Conservation (phyloP, 2,113 vertebrate species). For the Ciconia boyciana region DNA sequence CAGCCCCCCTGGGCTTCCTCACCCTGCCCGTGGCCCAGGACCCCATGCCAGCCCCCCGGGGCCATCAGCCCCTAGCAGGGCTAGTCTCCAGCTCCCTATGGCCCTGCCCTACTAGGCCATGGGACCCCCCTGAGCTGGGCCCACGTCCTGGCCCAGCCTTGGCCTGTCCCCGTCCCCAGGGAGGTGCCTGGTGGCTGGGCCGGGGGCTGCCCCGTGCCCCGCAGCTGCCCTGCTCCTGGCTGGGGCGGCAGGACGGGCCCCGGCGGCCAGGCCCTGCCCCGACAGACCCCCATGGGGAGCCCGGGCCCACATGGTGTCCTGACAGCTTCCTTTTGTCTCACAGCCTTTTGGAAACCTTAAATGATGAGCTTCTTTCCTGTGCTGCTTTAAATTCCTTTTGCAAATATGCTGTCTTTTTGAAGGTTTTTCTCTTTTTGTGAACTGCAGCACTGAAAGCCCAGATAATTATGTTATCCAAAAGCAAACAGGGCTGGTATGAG, state of each 20-base stretch:
- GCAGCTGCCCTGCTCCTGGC: background rate
- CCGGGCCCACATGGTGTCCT: fast-evolving
- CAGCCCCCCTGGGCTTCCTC: too few relatives aligned
- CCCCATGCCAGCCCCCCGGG: too few relatives aligned
- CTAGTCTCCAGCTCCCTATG: background rate
- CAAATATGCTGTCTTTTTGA: background rate
- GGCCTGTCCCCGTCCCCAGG: background rate
- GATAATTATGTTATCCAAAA: background rate
- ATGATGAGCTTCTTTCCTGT: background rate
- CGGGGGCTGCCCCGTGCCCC: background rate
- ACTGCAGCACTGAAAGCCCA: background rate
- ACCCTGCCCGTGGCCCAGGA: background rate
- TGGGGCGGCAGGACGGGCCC: background rate
- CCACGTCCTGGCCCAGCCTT: fast-evolving
- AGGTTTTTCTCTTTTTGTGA: background rate
- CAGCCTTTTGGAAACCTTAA: background rate
- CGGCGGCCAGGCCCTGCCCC: background rate
- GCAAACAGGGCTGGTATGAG: background rate
- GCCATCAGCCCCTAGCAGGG: background rate
- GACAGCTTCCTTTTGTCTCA: background rate
- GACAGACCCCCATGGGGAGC: background rate
- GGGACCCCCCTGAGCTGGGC: background rate
- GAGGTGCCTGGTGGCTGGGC: background rate
- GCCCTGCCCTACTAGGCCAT: background rate
- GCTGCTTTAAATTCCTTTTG: background rate